Evolutionary conservation across 2,888 invertebrate genomes (phyloP).

Genomic region (Osedax frankpressi): DNA sequence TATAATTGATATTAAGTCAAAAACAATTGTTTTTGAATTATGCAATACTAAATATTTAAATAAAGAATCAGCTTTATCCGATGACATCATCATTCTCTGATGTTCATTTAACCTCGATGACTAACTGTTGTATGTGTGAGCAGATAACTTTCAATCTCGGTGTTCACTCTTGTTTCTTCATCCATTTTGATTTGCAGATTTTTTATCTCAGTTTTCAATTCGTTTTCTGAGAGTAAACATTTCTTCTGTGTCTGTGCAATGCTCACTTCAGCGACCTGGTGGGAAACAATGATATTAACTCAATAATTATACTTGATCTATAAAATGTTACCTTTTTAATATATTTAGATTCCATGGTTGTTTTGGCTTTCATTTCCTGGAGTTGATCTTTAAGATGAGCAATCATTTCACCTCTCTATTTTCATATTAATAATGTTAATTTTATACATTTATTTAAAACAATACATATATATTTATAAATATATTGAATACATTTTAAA

Average conservation of each 20-base stretch:
- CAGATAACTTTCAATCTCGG: constrained; percentile 42
- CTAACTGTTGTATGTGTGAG: constrained; percentile 35
- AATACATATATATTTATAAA: background rate
- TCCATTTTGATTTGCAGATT: constrained; percentile 36
- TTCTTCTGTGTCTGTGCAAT: constrained; percentile 44
- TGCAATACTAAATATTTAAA: constrained; percentile 43
- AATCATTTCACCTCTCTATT: constrained; percentile 40
- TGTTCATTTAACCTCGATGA: constrained; percentile 38
- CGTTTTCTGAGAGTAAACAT: constrained; percentile 25
- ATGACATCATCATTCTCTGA: constrained; percentile 44
- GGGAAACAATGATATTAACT: constrained; percentile 45
- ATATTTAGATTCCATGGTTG: constrained; percentile 45
- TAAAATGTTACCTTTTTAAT: constrained; percentile 43
- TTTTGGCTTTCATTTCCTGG: constrained; percentile 45
- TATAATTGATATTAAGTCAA: too few relatives aligned
- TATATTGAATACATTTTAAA: background rate
- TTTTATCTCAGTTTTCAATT: constrained; percentile 20
- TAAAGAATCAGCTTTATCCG: constrained; percentile 43
- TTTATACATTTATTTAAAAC: too few relatives aligned
- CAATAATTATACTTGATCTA: constrained; percentile 45
- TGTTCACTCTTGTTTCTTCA: constrained; percentile 43
- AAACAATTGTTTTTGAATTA: constrained; percentile 41
- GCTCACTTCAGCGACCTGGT: constrained; percentile 43
- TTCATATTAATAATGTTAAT: too few relatives aligned
- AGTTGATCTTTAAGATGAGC: constrained; percentile 47